These are phyloP conservation scores for Pyxicephalus adspersus DNA, from an alignment of 2,113 vertebrate species.

Conservation along the genomic window DNA sequence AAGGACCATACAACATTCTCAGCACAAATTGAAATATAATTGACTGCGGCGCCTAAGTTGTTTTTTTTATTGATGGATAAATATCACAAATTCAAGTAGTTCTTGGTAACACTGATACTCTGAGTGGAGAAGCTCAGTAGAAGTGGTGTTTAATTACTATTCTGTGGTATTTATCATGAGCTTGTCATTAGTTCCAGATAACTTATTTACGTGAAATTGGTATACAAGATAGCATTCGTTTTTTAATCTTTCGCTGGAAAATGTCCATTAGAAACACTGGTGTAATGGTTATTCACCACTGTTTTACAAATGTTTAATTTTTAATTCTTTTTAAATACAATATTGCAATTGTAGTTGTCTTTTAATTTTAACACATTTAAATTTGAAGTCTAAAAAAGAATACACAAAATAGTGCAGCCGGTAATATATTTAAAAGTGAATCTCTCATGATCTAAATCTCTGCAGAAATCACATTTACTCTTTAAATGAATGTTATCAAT, in stretches of 20 bases:
- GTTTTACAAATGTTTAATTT: too few relatives aligned
- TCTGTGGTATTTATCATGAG: slow-evolving; percentile 58
- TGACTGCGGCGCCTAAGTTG: background rate
- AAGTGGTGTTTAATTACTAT: background rate
- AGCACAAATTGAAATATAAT: slow-evolving; percentile 18
- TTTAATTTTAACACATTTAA: too few relatives aligned
- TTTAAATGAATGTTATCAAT: too few relatives aligned
- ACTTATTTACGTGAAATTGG: slow-evolving; percentile 57
- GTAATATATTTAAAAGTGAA: too few relatives aligned
- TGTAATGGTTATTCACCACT: background rate
- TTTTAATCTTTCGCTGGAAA: slow-evolving; percentile 61
- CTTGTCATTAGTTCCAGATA: slow-evolving; percentile 61
- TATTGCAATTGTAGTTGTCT: too few relatives aligned
- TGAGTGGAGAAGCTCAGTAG: background rate
- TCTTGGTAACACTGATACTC: slow-evolving; percentile 9
- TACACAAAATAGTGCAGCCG: too few relatives aligned
- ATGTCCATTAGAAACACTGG: background rate
- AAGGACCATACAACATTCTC: background rate
- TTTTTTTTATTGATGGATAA: slow-evolving; percentile 39
- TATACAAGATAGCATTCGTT: slow-evolving; percentile 57
- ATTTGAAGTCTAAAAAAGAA: too few relatives aligned
- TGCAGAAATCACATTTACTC: too few relatives aligned
- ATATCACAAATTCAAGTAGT: slow-evolving; percentile 12
- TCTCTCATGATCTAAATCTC: too few relatives aligned
- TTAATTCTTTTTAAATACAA: too few relatives aligned